phyloP scores from a whole-genome alignment of 2,888 invertebrate species.

The Sinelater perroti region DNA sequence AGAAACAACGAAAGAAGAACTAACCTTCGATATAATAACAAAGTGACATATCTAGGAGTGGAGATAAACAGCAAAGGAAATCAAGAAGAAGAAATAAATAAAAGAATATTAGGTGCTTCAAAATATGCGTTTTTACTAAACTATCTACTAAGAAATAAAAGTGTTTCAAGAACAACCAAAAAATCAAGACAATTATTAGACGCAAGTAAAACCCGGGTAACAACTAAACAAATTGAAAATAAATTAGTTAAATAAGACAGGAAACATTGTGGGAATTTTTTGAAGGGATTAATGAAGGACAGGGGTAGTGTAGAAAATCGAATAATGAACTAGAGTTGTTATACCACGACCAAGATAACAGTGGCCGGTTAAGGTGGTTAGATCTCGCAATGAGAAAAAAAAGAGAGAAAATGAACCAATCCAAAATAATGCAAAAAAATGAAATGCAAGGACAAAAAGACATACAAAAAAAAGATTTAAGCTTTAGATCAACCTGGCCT shows the following conservation, averaged over 20 bases:
- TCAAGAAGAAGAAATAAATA: conserved; percentile 4
- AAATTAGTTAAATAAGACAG: not conserved
- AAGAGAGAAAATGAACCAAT: not conserved
- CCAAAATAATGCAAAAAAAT: not conserved
- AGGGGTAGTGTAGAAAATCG: not conserved
- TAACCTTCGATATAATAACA: not conserved
- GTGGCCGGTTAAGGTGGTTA: not conserved
- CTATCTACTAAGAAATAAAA: conserved; percentile 1
- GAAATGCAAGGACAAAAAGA: not conserved
- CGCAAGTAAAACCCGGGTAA: no score
- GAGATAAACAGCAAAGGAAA: conserved; percentile 5
- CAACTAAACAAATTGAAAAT: no score
- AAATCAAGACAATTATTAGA: conserved; percentile 2
- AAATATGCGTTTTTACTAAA: conserved; percentile 3
- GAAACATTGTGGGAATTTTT: no score
- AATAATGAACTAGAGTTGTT: conserved; percentile 1
- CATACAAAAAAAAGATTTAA: not conserved
- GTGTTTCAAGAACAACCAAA: conserved; percentile 4
- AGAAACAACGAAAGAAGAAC: not conserved
- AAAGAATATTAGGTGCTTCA: conserved; percentile 7
- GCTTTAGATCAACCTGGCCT: not conserved
- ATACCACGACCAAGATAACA: not conserved
- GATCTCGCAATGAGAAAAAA: not conserved
- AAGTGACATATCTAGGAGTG: not conserved
- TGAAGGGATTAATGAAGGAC: not conserved